Conservation (phyloP, 2,113 vertebrate species). For the Himantopus leucocephalus region DNA sequence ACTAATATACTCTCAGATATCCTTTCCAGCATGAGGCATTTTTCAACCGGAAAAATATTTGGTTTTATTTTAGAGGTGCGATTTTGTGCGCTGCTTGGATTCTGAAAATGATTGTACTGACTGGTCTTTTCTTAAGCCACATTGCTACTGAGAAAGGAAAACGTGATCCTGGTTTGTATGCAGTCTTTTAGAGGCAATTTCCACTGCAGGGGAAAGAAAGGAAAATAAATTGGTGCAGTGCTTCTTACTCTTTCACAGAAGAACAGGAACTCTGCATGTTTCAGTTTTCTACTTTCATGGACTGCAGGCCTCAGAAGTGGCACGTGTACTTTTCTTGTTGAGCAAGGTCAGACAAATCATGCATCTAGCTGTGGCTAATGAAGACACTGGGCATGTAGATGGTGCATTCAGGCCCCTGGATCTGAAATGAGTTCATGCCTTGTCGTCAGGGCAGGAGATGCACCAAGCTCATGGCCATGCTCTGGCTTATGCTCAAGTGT, state of each 20-base stretch:
- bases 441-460: background rate
- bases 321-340: background rate
- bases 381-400: too few relatives aligned
- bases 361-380: background rate
- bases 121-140: background rate
- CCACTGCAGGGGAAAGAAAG: background rate
- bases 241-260: background rate
- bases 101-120: background rate
- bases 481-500: background rate
- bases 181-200: background rate
- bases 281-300: background rate
- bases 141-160: background rate
- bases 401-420: background rate
- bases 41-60: background rate
- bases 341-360: background rate
- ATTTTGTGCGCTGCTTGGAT: background rate
- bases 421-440: background rate
- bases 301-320: background rate
- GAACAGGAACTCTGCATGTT: background rate
- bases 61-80: background rate
- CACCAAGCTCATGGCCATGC: fast-evolving
- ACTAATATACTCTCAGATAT: background rate
- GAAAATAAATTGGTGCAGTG: background rate
- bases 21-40: background rate
- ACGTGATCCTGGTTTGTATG: background rate